A percentile compares a stretch with the other conserved stretches of the same genome.
phyloP scores from a whole-genome alignment of 2,113 vertebrate species.

The Terrapene triunguis region DNA sequence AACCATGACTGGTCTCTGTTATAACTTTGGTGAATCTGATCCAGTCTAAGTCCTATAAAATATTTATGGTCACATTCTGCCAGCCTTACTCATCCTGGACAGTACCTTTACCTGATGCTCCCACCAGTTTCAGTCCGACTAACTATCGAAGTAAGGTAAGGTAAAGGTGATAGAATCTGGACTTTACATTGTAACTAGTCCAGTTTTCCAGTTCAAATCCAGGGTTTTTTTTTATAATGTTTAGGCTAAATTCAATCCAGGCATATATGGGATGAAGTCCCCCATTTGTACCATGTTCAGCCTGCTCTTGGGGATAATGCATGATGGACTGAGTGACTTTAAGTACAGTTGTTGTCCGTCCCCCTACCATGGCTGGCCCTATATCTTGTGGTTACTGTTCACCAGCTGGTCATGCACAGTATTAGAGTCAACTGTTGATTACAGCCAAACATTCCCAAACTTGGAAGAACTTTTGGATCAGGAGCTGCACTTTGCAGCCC shows the following conservation, averaged over 20 bases:
- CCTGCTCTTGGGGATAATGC: neutral
- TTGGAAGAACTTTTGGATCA: neutral
- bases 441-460: neutral
- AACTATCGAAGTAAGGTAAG: neutral
- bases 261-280: neutral
- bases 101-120: neutral
- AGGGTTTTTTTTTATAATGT: neutral
- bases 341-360: neutral
- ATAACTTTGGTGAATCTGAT: accelerated
- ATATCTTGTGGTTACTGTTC: neutral
- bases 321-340: neutral
- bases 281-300: neutral
- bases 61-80: neutral
- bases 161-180: neutral
- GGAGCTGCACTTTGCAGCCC: conserved; percentile 3
- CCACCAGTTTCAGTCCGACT: neutral
- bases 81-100: neutral
- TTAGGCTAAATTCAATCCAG: neutral
- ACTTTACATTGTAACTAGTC: neutral
- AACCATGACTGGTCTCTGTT: neutral
- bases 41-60: neutral
- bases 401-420: neutral
- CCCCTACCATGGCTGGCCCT: neutral
- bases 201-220: neutral
- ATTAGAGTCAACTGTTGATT: neutral